Evolutionary conservation across 2,888 invertebrate species (phyloP).

Genomic region (Pseudococcus jackbeardsleyi): DNA sequence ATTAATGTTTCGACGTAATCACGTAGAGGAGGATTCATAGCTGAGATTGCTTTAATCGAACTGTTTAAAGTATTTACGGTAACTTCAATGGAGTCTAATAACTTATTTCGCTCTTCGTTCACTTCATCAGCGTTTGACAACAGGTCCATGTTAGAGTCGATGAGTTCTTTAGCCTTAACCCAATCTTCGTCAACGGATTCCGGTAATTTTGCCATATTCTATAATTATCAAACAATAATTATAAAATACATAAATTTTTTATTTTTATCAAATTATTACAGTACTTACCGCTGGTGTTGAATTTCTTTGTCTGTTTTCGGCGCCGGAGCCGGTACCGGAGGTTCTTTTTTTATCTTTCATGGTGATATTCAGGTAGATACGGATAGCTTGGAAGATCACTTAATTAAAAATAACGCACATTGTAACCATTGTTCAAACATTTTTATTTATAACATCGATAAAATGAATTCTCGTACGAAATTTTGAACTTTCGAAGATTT

Average conservation of each 20-base stretch:
- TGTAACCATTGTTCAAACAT: neutral
- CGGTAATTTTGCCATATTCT: conserved; percentile 1
- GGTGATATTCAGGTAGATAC: neutral
- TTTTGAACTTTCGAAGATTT: neutral
- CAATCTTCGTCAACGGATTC: conserved; percentile 35
- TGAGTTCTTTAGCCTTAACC: conserved; percentile 42
- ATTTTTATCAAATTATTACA: neutral
- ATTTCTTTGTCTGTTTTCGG: neutral
- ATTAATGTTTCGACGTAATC: conserved; percentile 8
- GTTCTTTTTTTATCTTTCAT: neutral
- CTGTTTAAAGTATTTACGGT: neutral
- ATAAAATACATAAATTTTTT: neutral
- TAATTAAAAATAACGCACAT: neutral
- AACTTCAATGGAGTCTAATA: conserved; percentile 34
- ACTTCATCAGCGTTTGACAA: conserved; percentile 9
- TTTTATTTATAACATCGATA: too few species aligned
- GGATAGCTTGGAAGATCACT: neutral
- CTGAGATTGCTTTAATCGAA: conserved; percentile 34
- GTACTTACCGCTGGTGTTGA: neutral
- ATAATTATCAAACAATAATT: neutral
- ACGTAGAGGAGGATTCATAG: neutral
- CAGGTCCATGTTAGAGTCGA: conserved; percentile 11
- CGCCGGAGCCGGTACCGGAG: neutral
- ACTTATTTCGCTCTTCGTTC: neutral
- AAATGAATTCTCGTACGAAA: neutral